A percentile compares a stretch with the other conserved stretches of the same genome.
Evolutionary conservation across 2,888 invertebrate genomes (phyloP).

Genomic region (Folsomia manolachei): DNA sequence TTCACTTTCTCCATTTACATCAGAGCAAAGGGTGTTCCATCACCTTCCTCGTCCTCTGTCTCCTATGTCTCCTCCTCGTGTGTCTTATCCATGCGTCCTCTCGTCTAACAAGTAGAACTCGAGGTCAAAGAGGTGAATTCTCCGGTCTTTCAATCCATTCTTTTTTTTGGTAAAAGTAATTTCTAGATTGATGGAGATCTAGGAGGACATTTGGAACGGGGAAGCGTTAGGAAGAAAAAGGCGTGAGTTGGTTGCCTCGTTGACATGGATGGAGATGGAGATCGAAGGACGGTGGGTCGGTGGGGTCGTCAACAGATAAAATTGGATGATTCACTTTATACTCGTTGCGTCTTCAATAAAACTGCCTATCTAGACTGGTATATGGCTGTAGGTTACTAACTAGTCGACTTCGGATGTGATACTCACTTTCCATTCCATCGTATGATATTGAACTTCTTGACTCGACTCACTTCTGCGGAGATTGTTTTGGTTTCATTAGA

Average conservation of each 20-base stretch:
- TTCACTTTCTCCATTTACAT: slow-evolving; percentile 20
- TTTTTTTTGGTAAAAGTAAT: slow-evolving; percentile 13
- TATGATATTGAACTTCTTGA: background rate
- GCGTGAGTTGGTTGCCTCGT: background rate
- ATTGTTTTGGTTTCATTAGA: slow-evolving; percentile 8
- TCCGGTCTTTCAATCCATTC: slow-evolving; percentile 9
- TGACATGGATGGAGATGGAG: background rate
- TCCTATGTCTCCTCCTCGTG: slow-evolving; percentile 7
- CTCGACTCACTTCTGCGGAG: background rate
- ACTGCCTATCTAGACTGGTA: no score
- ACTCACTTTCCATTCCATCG: no score
- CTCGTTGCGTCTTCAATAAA: background rate
- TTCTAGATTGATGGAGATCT: slow-evolving; percentile 2
- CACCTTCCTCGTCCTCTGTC: slow-evolving; percentile 18
- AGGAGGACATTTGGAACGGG: background rate
- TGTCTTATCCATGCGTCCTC: slow-evolving; percentile 14
- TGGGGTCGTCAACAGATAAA: slow-evolving; percentile 15
- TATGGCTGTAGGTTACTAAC: no score
- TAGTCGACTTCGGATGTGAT: no score
- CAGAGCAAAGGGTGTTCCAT: slow-evolving; percentile 11
- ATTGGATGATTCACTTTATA: slow-evolving; percentile 16
- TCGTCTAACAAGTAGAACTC: background rate
- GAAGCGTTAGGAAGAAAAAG: background rate
- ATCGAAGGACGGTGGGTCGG: background rate
- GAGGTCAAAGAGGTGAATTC: slow-evolving; percentile 15